A percentile compares a stretch with the other conserved stretches of the same genome.
These are phyloP conservation scores for Calliopsis andreniformis DNA, from an alignment of 1,140 invertebrate species.

Conservation along the genomic window DNA sequence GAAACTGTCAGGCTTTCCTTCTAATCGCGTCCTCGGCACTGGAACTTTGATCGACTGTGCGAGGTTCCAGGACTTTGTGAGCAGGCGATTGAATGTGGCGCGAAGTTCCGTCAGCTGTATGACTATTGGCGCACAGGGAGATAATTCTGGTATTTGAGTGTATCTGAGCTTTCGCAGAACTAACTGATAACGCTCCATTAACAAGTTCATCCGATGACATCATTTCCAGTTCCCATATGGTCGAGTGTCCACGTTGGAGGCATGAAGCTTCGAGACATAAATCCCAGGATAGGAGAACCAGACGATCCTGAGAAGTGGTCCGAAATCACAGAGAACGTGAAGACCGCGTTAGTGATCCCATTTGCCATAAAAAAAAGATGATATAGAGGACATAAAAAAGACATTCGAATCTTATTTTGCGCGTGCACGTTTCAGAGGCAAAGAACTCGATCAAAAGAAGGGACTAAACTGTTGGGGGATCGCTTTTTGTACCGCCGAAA, in stretches of 20 bases:
- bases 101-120: slow-evolving; percentile 83
- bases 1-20: slow-evolving; percentile 85
- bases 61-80: slow-evolving; percentile 84
- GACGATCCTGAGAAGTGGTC: slow-evolving; percentile 83
- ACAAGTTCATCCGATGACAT: too few relatives aligned
- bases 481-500: slow-evolving; percentile 82
- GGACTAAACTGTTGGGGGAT: slow-evolving; percentile 81
- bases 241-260: slow-evolving; percentile 85
- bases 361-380: too few relatives aligned
- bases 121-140: slow-evolving; percentile 85
- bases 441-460: slow-evolving; percentile 82
- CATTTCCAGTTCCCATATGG: slow-evolving; percentile 84
- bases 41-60: slow-evolving; percentile 85
- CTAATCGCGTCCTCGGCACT: slow-evolving; percentile 84
- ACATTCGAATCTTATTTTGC: neutral
- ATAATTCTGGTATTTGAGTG: slow-evolving; percentile 80
- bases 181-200: too few relatives aligned
- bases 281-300: slow-evolving; percentile 80
- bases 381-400: neutral
- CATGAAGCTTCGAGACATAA: slow-evolving; percentile 82
- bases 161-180: neutral
- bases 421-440: slow-evolving; percentile 74
- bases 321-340: slow-evolving; percentile 82
- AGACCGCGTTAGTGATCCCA: slow-evolving; percentile 74
- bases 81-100: slow-evolving; percentile 82